Base-by-base conservation (phyloP, 2,888 invertebrate species). In the Cephalotes varians region DNA sequence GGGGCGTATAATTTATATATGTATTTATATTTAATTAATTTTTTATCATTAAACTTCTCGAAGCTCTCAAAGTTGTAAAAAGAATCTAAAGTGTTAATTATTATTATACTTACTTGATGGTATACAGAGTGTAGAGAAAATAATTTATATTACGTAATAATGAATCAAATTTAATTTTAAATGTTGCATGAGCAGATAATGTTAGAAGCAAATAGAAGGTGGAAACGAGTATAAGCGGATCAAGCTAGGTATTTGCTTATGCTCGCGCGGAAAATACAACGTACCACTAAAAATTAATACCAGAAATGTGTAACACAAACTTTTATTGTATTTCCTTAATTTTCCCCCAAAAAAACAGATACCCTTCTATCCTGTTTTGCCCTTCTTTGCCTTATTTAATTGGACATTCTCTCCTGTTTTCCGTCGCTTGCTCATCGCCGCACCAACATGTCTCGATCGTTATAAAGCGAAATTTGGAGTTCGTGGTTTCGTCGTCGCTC, bases 311-410 rank as follows among this genome's bases (percentile, higher is more conserved):
- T 40, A 5, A 37, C 65, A 28, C 34, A 28, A 62, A 62, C 37
- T 65, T 64, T 65, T 37, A 51, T 76, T 37, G n/a, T 37, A 7
- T 28, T 51, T 51, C 15, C 67, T 37, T 18, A 76, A 28, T 76
- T 74, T 64, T n/a, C 62, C 7, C 64, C n/a, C n/a, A n/a, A n/a
- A 18, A 54, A 44, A 76, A 81, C 31, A 28, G 18, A 7, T 28
- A 51, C 18, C 49, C 5, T 51, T 18, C 3, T 74, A 62, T 49
- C 64, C 49, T 9, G 25, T 34, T 74, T 64, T 64, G 34, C 25
- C 49, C 34, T 65, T 64, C 37, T 74, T 74, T 49, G 7, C 37
- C 37, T 37, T 65, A 65, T 76, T 76, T 76, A 76, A 76, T 76
- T 65, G 28, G 25, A 76, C 74, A n/a, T 25, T 25, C 21, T n/a